Evolutionary conservation across 2,797 vertebrate genomes (phyloP), one percentile per base, ranked within the genome.

Genomic region (Anomalospiza imberbis): DNA sequence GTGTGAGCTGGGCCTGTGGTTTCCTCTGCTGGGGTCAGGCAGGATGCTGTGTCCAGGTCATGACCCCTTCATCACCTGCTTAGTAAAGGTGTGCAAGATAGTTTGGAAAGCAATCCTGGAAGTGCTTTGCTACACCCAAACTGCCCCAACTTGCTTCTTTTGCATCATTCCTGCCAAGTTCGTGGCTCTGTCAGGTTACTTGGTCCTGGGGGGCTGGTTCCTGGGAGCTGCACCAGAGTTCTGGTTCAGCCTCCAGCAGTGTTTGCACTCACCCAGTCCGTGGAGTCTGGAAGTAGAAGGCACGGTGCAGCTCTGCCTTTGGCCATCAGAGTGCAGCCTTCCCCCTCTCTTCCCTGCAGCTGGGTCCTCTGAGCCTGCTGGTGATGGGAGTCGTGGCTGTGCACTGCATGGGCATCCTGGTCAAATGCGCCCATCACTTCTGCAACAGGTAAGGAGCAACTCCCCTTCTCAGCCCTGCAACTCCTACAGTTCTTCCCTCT

Each of bases 361-460:
- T 99, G 44, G 99, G 99, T 68, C 99, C 99, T 1, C 20, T 99
- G 95, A 99, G 99, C 94, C 98, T 99, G 71, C 62, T 99, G 92
- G 94, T 98, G 60, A 99, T 99, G 97, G 99, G 99, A 15, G 24
- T 99, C 15, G 97, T 99, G 21, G 99, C 99, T 1, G 97, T 99
- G 61, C 99, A 99, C 97, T 99, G 99, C 91, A 99, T 99, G 99
- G 96, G 96, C 77, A 94, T 99, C 90, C 98, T 99, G 94, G 99
- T 99, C 44, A 98, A 98, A 71, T 99, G 99, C 4, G 98, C 99
- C 20, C 98, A 98, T 93, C 98, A 99, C 97, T 98, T 99, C 95
- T 99, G 99, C 94, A 88, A 45, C 81, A 99, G 98, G 99, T 99
- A 97, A 98, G 98, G 67, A 80, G 38, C 65, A 40, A 29, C 32